Base-by-base conservation (phyloP, 2,113 vertebrate genomes). In the Ictidomys tridecemlineatus region DNA sequence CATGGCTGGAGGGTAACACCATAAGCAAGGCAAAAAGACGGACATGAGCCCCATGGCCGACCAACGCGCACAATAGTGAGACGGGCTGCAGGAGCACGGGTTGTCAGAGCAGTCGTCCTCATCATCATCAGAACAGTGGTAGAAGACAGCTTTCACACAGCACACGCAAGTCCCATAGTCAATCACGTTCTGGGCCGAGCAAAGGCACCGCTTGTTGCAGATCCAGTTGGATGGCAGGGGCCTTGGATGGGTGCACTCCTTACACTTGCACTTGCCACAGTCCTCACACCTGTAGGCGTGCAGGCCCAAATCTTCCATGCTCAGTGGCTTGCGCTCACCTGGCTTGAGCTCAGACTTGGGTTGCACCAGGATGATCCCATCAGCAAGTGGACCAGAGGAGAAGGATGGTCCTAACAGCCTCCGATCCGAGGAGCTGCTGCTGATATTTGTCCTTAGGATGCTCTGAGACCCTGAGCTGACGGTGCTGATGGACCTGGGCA, bases 61-160 rank as follows among this genome's bases (percentile, higher is more conserved):
- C 99, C 99, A 99, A 42, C 99, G 99, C 14, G 98, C 98, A 97
- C 99, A 99, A 98, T 99, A 99, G 97, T 98, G 99, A 0, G 99
- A 98, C 99, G 99, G 99, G 90, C 98, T 98, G 98, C 99, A 99
- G 0, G 99, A 99, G 94, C 99, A 99, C 7, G 99, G 99, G 98
- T 99, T 99, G 98, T 99, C 99, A 0, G 99, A 98, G 61, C 99
- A 99, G 94, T 99, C 99, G 98, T 99, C 99, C 98, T 99, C 99
- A 0, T 99, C 99, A 24, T 99, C 99, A 0, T 98, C 99, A 89
- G 99, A 99, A 98, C 99, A 99, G 99, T 99, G 99, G 98, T 99
- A 99, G 99, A 99, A 99, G 51, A 99, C 99, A 65, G 99, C 99
- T 98, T 99, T 99, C 97, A 99, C 98, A 53, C 99, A 99, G 98